Conservation (phyloP, 2,113 vertebrate species). For the Thunnus thynnus region DNA sequence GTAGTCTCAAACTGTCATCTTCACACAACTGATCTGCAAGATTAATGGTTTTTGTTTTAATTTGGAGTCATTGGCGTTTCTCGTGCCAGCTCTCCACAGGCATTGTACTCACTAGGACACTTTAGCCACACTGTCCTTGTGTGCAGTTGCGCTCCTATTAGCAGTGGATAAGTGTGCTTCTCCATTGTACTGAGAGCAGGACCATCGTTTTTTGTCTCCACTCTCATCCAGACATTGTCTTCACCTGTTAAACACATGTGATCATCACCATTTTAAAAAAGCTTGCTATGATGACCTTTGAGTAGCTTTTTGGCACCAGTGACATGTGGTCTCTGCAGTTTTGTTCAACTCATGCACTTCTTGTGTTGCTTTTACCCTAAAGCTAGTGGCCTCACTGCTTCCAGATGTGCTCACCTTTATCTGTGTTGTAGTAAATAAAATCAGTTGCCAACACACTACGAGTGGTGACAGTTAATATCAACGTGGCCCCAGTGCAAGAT, state of each 20-base stretch:
- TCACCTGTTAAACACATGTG: conserved; percentile 26
- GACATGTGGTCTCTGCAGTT: not conserved
- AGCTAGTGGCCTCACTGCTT: conserved; percentile 8
- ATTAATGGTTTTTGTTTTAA: conserved; percentile 44
- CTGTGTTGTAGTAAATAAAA: conserved; percentile 5
- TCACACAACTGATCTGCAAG: conserved; percentile 16
- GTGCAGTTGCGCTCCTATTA: not conserved
- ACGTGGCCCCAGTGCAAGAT: not conserved
- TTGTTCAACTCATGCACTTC: conserved; percentile 12
- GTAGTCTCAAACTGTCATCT: conserved; percentile 46
- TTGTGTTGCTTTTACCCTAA: conserved; percentile 6
- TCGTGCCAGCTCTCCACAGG: conserved; percentile 12
- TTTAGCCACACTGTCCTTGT: conserved; percentile 19
- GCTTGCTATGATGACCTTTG: not conserved
- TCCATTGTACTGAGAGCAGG: not conserved
- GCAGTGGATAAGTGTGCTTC: conserved; percentile 11
- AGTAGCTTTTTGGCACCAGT: not conserved
- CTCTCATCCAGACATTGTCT: conserved; percentile 29
- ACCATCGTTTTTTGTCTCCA: not conserved
- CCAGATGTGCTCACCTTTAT: not conserved
- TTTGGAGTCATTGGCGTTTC: conserved; percentile 21
- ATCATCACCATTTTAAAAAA: not conserved
- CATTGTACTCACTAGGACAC: not conserved
- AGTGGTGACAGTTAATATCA: not conserved
- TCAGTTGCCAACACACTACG: not conserved